Percentiles rank a stretch among this genome's conserved stretches.
Evolutionary conservation across 2,797 vertebrate species (phyloP).

Genomic region (Myotis findleyi): DNA sequence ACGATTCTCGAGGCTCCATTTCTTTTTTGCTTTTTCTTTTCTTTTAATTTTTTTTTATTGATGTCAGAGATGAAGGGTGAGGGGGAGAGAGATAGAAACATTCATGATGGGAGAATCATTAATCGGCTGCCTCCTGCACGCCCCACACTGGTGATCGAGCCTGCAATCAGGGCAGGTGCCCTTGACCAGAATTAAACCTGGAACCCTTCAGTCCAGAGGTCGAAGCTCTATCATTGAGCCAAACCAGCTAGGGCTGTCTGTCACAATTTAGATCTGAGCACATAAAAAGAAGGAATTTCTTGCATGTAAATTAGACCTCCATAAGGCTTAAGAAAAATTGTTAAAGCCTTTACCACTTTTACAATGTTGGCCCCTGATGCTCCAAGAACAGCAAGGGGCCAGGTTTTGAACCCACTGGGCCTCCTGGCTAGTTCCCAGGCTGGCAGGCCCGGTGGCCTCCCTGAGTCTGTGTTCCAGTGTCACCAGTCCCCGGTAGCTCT

Average conservation of each 20-base stretch:
- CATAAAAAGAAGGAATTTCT: background rate
- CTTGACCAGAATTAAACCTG: too few species aligned
- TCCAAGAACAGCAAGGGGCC: background rate
- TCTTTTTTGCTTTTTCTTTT: background rate
- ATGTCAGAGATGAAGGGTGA: too few species aligned
- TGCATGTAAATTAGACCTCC: background rate
- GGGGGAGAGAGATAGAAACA: background rate
- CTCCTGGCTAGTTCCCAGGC: background rate
- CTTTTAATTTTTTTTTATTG: too few species aligned
- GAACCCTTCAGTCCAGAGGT: too few species aligned
- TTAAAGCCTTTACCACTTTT: background rate
- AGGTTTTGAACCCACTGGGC: background rate
- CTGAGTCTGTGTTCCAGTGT: background rate
- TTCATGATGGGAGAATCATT: too few species aligned
- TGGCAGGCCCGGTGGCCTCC: background rate
- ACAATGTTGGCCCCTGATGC: background rate
- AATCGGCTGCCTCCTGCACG: too few species aligned
- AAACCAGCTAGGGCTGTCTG: background rate
- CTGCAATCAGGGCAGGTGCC: too few species aligned
- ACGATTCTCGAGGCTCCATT: fast-evolving
- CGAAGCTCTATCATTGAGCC: too few species aligned
- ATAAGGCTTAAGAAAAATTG: background rate
- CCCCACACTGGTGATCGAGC: too few species aligned
- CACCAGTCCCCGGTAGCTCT: background rate
- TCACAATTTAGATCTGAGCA: background rate